Evolutionary conservation across 2,888 invertebrate species (phyloP).

Genomic region (Nebria salina): DNA sequence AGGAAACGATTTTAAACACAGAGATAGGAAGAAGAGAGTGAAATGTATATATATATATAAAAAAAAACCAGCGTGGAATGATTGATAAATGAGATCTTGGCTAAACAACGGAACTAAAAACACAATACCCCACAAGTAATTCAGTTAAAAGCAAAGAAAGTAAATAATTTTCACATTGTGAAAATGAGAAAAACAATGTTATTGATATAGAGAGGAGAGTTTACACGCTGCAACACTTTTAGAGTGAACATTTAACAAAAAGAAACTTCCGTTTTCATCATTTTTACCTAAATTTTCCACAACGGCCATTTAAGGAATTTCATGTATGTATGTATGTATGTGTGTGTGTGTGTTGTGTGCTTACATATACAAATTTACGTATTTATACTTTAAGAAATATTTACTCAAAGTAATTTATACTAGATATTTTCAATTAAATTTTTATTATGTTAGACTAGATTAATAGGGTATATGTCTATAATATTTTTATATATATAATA

Average conservation of each 20-base stretch:
- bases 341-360: not conserved
- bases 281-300: not conserved
- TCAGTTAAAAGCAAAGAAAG: constrained; percentile 22
- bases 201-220: not conserved
- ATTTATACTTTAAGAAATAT: constrained; percentile 20
- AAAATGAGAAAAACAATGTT: constrained; percentile 19
- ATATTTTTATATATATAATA: constrained; percentile 23
- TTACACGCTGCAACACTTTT: constrained; percentile 37
- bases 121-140: constrained; percentile 1
- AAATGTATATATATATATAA: not conserved
- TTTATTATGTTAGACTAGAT: constrained; percentile 34
- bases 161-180: constrained; percentile 16
- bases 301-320: not conserved
- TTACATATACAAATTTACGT: constrained; percentile 18
- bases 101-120: not conserved
- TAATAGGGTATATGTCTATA: constrained; percentile 39
- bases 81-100: not conserved
- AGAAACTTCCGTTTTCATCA: not conserved
- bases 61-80: not conserved
- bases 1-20: not conserved
- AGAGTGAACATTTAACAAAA: constrained; percentile 35
- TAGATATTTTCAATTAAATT: not conserved
- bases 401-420: constrained; percentile 16
- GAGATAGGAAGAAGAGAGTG: not conserved
- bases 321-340: not conserved